These are phyloP conservation scores for Phaethon lepturus DNA, from an alignment of 2,113 vertebrate genomes.

Conservation along the genomic window DNA sequence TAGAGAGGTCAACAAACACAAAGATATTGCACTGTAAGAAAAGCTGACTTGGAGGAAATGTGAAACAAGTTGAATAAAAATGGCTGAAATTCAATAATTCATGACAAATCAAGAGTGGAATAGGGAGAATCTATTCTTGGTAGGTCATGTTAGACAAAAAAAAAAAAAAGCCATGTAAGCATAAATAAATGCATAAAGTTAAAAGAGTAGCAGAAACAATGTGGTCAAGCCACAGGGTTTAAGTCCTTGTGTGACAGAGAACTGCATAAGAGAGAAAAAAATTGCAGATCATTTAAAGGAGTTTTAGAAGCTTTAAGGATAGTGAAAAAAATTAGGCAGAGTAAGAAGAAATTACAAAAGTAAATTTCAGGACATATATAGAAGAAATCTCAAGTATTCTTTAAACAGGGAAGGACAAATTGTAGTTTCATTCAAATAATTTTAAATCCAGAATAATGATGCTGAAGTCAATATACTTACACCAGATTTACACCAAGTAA, in stretches of 20 bases:
- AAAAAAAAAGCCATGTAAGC: neutral
- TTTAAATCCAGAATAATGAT: neutral
- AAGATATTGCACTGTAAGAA: slow-evolving; percentile 25
- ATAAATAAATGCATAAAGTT: slow-evolving; percentile 28
- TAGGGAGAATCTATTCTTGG: slow-evolving; percentile 21
- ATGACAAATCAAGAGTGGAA: slow-evolving; percentile 31
- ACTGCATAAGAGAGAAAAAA: neutral
- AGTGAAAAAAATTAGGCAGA: neutral
- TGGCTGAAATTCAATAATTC: slow-evolving; percentile 43
- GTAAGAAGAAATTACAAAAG: neutral
- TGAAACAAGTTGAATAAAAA: slow-evolving; percentile 46
- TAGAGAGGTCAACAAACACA: slow-evolving; percentile 35
- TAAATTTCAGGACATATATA: neutral
- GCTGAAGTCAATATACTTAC: neutral
- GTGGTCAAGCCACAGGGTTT: neutral
- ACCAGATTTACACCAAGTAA: neutral
- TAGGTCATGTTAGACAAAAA: neutral
- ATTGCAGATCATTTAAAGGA: neutral
- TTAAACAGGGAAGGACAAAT: neutral
- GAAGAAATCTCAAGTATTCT: neutral
- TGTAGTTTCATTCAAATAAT: neutral
- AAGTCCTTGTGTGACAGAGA: neutral
- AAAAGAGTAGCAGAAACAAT: neutral
- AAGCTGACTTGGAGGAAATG: slow-evolving; percentile 43
- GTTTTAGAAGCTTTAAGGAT: neutral